phyloP scores from a whole-genome alignment of 2,113 vertebrate species.

The Myrmecobius fasciatus region DNA sequence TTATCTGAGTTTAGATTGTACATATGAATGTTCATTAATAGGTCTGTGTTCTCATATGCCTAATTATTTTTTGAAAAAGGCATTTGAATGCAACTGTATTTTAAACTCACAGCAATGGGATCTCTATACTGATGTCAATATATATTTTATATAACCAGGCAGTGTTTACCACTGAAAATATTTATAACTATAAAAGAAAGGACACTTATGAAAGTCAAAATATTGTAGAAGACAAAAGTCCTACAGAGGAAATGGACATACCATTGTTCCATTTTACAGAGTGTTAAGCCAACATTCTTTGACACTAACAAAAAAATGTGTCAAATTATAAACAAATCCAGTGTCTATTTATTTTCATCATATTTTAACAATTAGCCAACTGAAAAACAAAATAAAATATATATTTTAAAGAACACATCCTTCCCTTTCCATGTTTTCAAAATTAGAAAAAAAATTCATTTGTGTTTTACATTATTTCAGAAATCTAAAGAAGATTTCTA shows the following conservation, averaged over 20 bases:
- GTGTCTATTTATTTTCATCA: not conserved
- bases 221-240: no score
- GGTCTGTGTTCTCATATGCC: not conserved
- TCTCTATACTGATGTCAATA: not conserved
- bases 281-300: not conserved
- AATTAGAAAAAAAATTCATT: slow-evolving; percentile 19
- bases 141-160: not conserved
- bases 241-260: no score
- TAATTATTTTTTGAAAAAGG: not conserved
- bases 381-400: not conserved
- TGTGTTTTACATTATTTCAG: slow-evolving; percentile 33
- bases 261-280: slow-evolving; percentile 7
- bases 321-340: not conserved
- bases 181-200: no score
- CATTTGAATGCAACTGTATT: not conserved
- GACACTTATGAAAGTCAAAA: no score
- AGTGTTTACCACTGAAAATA: no score
- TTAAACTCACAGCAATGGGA: not conserved
- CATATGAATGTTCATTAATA: not conserved
- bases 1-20: not conserved
- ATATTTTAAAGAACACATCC: not conserved
- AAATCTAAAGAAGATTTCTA: slow-evolving; percentile 55
- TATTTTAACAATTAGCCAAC: not conserved
- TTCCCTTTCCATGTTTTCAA: slow-evolving; percentile 10
- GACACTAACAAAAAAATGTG: not conserved